A percentile compares a stretch with the other conserved stretches of the same genome.
Evolutionary conservation across 2,797 vertebrate species (phyloP).

Genomic region (Parambassis ranga): DNA sequence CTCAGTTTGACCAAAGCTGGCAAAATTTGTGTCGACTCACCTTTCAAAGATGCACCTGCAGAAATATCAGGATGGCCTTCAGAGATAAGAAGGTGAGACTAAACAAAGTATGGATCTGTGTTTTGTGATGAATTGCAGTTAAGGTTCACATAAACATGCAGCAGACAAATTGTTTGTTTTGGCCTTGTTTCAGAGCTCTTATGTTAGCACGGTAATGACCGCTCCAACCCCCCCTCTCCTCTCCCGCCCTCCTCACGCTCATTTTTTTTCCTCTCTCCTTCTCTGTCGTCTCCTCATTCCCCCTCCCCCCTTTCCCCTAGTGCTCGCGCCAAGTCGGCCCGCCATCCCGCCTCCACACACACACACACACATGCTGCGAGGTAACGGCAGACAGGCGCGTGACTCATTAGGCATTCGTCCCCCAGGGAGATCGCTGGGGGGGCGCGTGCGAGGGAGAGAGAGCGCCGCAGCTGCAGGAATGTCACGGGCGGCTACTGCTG

Average conservation of each 20-base stretch:
- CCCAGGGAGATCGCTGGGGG: constrained; percentile 82
- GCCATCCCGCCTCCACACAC: constrained; percentile 72
- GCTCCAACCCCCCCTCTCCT: constrained; percentile 27
- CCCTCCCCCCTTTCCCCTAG: constrained; percentile 58
- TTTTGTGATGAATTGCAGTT: constrained; percentile 32
- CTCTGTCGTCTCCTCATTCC: constrained; percentile 48
- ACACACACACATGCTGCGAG: constrained; percentile 70
- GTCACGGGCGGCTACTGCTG: constrained; percentile 78
- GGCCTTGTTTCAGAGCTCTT: constrained; percentile 61
- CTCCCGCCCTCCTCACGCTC: background rate
- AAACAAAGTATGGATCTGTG: constrained; percentile 22
- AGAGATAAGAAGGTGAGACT: constrained; percentile 14
- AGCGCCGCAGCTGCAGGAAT: constrained; percentile 84
- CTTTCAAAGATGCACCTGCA: constrained; percentile 35
- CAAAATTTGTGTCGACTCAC: background rate
- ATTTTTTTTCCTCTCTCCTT: constrained; percentile 17
- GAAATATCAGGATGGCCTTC: constrained; percentile 9
- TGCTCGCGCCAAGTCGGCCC: constrained; percentile 81
- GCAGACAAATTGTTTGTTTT: constrained; percentile 59
- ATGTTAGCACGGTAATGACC: constrained; percentile 68
- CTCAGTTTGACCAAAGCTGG: constrained; percentile 18
- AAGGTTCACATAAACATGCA: constrained; percentile 23
- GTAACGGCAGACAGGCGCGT: constrained; percentile 87
- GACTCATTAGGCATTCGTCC: constrained; percentile 88
- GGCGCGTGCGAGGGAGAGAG: constrained; percentile 77